Conservation (phyloP, 2,113 vertebrate species). For the Pterocles burchelli region DNA sequence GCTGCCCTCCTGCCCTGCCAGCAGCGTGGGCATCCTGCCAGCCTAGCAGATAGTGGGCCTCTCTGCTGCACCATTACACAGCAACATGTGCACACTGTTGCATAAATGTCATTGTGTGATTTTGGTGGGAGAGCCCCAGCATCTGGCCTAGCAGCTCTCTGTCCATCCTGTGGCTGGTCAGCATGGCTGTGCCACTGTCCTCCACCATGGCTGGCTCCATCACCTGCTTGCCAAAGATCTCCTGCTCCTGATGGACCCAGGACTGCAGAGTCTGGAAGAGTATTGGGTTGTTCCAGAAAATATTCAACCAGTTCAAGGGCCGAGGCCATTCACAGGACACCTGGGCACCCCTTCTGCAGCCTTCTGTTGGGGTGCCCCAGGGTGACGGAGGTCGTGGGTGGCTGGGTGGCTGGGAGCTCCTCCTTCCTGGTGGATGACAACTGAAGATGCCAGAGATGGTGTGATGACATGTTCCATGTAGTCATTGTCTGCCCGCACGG, state of each 20-base stretch:
- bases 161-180: neutral
- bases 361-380: rapidly evolving
- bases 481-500: rapidly evolving
- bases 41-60: rapidly evolving
- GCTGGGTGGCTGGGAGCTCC: neutral
- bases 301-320: neutral
- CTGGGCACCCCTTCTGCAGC: neutral
- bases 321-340: neutral
- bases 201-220: neutral
- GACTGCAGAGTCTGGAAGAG: neutral
- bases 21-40: neutral
- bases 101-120: rapidly evolving
- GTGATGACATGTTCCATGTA: neutral
- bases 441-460: rapidly evolving
- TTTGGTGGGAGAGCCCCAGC: neutral
- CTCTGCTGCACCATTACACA: rapidly evolving
- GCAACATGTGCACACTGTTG: neutral
- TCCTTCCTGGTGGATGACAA: too few relatives aligned
- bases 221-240: neutral
- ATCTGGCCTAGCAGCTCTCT: neutral
- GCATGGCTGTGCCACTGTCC: neutral
- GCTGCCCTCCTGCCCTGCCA: neutral
- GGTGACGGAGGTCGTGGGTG: rapidly evolving
- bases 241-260: neutral
- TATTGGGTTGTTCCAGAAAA: neutral